Evolutionary conservation across 2,797 vertebrate genomes (phyloP).

Genomic region (Graptemys geographica): DNA sequence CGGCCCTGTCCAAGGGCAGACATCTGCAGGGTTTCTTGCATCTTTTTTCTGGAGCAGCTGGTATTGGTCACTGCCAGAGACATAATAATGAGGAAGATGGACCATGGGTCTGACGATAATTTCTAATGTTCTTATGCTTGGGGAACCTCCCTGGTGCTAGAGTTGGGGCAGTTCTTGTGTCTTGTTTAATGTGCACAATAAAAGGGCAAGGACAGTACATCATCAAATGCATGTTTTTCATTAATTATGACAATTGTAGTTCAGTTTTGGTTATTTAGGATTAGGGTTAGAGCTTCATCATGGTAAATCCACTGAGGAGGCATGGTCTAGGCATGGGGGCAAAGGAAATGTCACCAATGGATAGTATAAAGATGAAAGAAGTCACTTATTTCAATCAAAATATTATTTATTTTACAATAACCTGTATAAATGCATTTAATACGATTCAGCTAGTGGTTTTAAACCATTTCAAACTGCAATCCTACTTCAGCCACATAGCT

Average conservation of each 20-base stretch:
- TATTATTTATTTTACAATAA: neutral
- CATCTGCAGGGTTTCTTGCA: neutral
- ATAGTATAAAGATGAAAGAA: neutral
- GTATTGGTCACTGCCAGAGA: neutral
- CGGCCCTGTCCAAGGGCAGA: no score
- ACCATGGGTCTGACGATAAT: neutral
- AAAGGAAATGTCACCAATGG: neutral
- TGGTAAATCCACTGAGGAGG: neutral
- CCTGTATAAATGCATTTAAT: neutral
- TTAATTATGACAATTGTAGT: neutral
- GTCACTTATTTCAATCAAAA: neutral
- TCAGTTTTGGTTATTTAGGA: neutral
- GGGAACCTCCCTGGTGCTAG: neutral
- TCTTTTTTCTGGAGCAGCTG: neutral
- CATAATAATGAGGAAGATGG: neutral
- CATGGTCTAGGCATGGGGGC: neutral
- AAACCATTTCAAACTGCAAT: neutral
- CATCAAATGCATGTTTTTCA: neutral
- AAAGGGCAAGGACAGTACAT: neutral
- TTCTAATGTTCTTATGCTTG: neutral
- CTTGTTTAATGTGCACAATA: neutral
- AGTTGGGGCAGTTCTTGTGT: neutral
- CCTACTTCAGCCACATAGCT: neutral
- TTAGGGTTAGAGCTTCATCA: neutral
- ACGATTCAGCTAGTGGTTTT: neutral